Base-by-base conservation (phyloP, 1,140 invertebrate species). In the Cotesia glomerata region DNA sequence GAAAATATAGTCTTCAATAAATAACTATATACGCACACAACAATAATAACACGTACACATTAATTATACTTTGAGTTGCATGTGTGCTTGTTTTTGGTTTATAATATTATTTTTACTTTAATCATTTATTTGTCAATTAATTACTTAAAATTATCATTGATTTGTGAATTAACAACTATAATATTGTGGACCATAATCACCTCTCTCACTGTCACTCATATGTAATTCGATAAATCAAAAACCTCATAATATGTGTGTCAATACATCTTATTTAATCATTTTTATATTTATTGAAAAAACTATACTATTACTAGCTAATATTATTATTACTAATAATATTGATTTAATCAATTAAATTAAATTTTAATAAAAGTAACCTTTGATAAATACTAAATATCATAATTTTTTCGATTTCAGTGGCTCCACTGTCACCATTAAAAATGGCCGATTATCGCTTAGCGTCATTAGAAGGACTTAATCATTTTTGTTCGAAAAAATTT, bases 381-480 rank as follows among this genome's bases (percentile, higher is more conserved):
- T 45, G 11, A 45, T 45, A 8, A 8, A 26, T 45, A 45, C 16
- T 54, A 18, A 18, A 58, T 8, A 58, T 9, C 5, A 58, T 26
- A 16, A 45, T 75, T 68, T 72, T 82, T 80, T 79, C 80, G 56
- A 77, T 85, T 89, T 88, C 90, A 93, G 91, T 92, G 85, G 91
- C 91, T 77, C 91, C 91, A 35, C 85, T 92, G 74, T 92, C 91
- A 71, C 91, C 91, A 72, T 89, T 90, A 69, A 92, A 92, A 88
- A 92, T 92, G 86, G 89, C 91, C 56, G 86, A 89, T 78, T 90
- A 88, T 80, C 88, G 90, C 76, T 87, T 89, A 77, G 87, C 88
- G 71, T 91, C 90, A 16, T 82, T 90, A 74, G 89, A 91, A 74
- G 85, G 83, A 71, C 78, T 87, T 51, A 88, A 89, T 77, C 88